Evolutionary conservation across 2,888 invertebrate genomes (phyloP), one percentile per base, ranked within the genome.

Genomic region (Parasteatoda lunata): DNA sequence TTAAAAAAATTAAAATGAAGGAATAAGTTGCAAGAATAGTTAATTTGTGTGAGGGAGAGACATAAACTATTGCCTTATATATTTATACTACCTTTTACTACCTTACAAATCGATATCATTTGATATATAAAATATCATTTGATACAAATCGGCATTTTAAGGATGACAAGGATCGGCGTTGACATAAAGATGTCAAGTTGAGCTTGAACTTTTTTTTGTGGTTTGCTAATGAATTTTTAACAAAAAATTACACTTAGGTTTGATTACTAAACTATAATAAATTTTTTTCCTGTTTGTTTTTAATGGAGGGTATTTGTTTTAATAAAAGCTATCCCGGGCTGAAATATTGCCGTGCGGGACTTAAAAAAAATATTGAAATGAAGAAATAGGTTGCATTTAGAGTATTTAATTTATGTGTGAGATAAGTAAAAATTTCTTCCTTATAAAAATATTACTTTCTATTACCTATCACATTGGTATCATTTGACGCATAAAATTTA

Each of bases 251-350:
- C 54, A 54, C 11, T 54, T 54, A 54, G 54, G 11, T 30, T 30
- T 30, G 30, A 30, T 9, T 30, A 30, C 30, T 30, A 30, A 30
- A 30, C 30, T 59, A 47, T 45, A 68, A n/a, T 64, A 64, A 54
- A 70, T 83, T 70, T 47, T 81, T 75, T 77, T 11, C 52, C 51
- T 13, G 9, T 59, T 59, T 59, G 9, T 54, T 59, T 59, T 59
- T 7, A 59, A n/a, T n/a, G 8, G 9, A 3, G 9, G 11, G n/a
- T 2, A 30, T 59, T 59, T 9, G 9, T 59, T 13, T 59, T 59
- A 59, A 13, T 59, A 7, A 13, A 13, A 13, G 9, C n/a, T 59
- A 8, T n/a, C 54, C 54, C 8, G 9, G 59, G 30, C 59, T 7
- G 8, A 59, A 13, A n/a, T 7, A 59, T 9, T n/a, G 59, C n/a